Evolutionary conservation across 2,888 invertebrate genomes (phyloP).

Genomic region (Platycheirus rosarum): DNA sequence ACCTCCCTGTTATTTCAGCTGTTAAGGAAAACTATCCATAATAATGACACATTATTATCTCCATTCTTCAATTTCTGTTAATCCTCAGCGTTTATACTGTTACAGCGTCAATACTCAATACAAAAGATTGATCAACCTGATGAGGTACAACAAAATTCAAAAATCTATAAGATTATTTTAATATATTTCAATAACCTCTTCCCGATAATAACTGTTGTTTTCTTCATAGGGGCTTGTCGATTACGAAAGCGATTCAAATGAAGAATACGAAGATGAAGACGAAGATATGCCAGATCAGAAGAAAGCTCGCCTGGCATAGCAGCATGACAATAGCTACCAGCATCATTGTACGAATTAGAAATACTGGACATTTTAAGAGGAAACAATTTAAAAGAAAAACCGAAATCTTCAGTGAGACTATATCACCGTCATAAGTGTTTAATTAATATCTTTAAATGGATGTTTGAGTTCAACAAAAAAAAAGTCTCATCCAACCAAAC

Average conservation of each 20-base stretch:
- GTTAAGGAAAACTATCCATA: too few relatives aligned
- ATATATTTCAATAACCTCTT: too few relatives aligned
- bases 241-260: conserved; percentile 98
- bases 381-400: conserved; percentile 37
- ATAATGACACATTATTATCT: too few relatives aligned
- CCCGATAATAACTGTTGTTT: conserved; percentile 1
- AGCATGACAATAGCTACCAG: conserved; percentile 66
- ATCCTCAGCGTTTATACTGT: too few relatives aligned
- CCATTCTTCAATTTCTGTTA: too few relatives aligned
- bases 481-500: conserved; percentile 71
- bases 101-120: too few relatives aligned
- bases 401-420: conserved; percentile 67
- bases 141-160: too few relatives aligned
- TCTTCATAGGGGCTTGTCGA: conserved; percentile 92
- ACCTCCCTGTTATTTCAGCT: too few relatives aligned
- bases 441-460: conserved; percentile 69
- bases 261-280: conserved; percentile 90
- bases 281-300: conserved; percentile 81
- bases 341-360: conserved; percentile 64
- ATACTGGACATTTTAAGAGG: conserved; percentile 55
- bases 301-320: conserved; percentile 82
- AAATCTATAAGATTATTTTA: too few relatives aligned
- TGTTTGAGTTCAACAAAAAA: conserved; percentile 63
- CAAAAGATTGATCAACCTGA: too few relatives aligned
- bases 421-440: conserved; percentile 74